These are phyloP conservation scores for Drymodes brunneopygia DNA, from an alignment of 2,113 vertebrate genomes.

Conservation along the genomic window DNA sequence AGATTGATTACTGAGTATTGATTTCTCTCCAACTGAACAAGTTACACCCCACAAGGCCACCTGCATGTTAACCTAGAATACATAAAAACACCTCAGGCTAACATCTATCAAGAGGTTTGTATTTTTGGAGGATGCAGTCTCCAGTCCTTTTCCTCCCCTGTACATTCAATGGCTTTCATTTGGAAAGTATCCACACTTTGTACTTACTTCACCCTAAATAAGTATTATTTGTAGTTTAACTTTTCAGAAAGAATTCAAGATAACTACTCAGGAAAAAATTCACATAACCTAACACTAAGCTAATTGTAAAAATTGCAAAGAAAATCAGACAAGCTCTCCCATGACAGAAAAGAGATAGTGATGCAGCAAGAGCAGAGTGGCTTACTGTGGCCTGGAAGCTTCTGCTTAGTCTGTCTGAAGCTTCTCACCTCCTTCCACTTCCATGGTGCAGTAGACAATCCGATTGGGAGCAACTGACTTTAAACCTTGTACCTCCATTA, in stretches of 20 bases:
- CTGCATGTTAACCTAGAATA: conserved; percentile 17
- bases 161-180: neutral
- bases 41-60: conserved; percentile 5
- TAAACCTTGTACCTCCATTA: conserved; percentile 93
- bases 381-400: conserved; percentile 97
- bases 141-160: neutral
- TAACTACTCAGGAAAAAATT: neutral
- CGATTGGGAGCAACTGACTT: conserved; percentile 92
- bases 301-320: neutral
- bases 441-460: conserved; percentile 98
- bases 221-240: neutral
- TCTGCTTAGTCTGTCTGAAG: conserved; percentile 98
- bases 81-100: neutral
- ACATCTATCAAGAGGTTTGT: neutral
- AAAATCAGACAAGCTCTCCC: neutral
- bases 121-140: neutral
- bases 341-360: neutral
- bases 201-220: neutral
- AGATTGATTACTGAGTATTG: conserved; percentile 47
- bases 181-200: neutral
- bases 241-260: neutral
- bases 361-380: neutral
- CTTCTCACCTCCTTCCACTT: conserved; percentile 96
- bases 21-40: conserved; percentile 31
- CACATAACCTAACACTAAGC: neutral